Evolutionary conservation across 2,888 invertebrate species (phyloP).

Genomic region (Pammene aurita): DNA sequence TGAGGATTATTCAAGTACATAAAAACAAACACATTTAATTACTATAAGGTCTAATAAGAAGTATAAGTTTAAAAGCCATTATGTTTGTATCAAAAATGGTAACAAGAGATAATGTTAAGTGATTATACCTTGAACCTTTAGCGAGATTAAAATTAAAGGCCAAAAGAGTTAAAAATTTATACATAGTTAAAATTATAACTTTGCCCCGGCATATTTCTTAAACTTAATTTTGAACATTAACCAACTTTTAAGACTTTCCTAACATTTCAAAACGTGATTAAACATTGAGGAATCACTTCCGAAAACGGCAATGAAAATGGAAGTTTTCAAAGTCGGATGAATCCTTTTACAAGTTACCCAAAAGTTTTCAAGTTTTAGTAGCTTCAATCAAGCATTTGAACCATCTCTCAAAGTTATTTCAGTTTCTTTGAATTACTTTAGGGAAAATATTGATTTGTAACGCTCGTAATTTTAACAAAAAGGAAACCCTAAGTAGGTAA

Average conservation of each 20-base stretch:
- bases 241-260: too few species aligned
- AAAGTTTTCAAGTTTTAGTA: constrained; percentile 22
- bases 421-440: constrained; percentile 17
- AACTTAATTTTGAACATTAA: too few species aligned
- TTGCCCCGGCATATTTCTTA: neutral
- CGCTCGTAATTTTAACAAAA: constrained; percentile 1
- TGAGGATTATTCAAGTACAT: constrained; percentile 4
- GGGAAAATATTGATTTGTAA: constrained; percentile 2
- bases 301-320: constrained; percentile 15
- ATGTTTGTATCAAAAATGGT: neutral
- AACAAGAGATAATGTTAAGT: constrained; percentile 4
- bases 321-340: constrained; percentile 26
- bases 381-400: constrained; percentile 13
- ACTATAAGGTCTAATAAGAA: neutral
- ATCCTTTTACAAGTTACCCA: constrained; percentile 27
- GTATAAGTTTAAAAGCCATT: constrained; percentile 11
- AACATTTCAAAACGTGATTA: constrained; percentile 13
- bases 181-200: neutral
- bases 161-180: constrained; percentile 2
- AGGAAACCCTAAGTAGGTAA: neutral
- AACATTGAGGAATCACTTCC: constrained; percentile 24
- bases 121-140: constrained; percentile 15
- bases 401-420: constrained; percentile 17
- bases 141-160: constrained; percentile 23
- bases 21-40: constrained; percentile 1